Evolutionary conservation across 1,140 invertebrate genomes (phyloP), one percentile per base, ranked within the genome.

Genomic region (Holcopasites calliopsidis): DNA sequence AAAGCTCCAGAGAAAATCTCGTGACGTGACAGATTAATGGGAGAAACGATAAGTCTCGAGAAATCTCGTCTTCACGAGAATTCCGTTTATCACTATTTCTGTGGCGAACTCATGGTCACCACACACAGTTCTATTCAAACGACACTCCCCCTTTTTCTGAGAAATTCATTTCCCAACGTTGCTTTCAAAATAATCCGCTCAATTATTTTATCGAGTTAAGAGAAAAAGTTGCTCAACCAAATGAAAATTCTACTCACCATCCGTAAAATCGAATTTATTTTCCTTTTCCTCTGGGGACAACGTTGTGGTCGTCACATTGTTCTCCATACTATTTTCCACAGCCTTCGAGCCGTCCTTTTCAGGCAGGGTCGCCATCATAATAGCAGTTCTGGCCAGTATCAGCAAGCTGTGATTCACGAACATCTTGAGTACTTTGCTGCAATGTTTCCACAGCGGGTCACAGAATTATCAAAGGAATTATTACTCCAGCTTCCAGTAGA

Each of bases 391-490:
- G 65, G 90, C 87, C 21, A 91, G 33, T 69, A 91, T 62, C n/a
- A 91, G 26, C 33, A 91, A 61, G 1, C 88, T 89, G 1, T 88
- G 85, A 85, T 90, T 91, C 4, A 90, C 78, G 60, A 90, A 85
- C 90, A 90, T 91, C 50, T 68, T 88, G 42, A 47, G 31, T n/a
- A 10, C 2, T 33, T 31, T 8, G 18, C n/a, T n/a, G n/a, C n/a
- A n/a, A n/a, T n/a, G n/a, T n/a, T n/a, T n/a, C n/a, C n/a, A n/a
- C n/a, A n/a, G n/a, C n/a, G n/a, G n/a, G n/a, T n/a, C n/a, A n/a
- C n/a, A n/a, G n/a, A n/a, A n/a, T n/a, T n/a, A n/a, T n/a, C n/a
- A n/a, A n/a, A n/a, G n/a, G n/a, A n/a, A n/a, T n/a, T n/a, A n/a
- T n/a, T n/a, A n/a, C n/a, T n/a, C n/a, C n/a, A n/a, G n/a, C n/a